Base-by-base conservation (phyloP, 1,140 invertebrate genomes). In the Planococcus citri region DNA sequence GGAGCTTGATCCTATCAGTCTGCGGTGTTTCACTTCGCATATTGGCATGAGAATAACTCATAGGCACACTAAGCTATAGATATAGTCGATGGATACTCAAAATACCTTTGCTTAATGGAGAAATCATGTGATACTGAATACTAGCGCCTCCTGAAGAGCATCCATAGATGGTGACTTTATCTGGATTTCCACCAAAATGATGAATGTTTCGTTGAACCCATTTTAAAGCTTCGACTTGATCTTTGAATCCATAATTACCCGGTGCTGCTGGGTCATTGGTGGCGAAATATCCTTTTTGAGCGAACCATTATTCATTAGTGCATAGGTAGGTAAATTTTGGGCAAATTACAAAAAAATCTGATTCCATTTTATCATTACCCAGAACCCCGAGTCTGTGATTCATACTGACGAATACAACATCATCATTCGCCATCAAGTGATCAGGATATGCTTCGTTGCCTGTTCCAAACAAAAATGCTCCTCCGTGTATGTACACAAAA, bases 161-260 rank as follows among this genome's bases (percentile, higher is more conserved):
- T 0, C 85, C 85, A 12, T 80, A 76, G 0, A 85, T 71, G 1
- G 83, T 81, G 10, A 85, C 76, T 24, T 79, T 81, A 51, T 82
- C 76, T 17, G 84, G 81, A 74, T 85, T 80, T 0, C 85, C 84
- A 1, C 83, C 83, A 72, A 86, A 86, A 70, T 77, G 75, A 37
- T 78, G 77, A 64, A 85, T 84, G 73, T 86, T 85, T 20, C 80
- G 78, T 76, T 77, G 78, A 1, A 88, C 77, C 87, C 87, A 88
- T 72, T 83, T 78, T 1, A 88, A 72, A 4, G 86, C 86, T 68
- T 82, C 75, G 0, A 81, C 77, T 75, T 88, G 86, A 77, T 89
- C 87, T 76, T 85, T 85, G 1, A 89, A 73, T 0, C 86, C 86
- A 38, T 79, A 80, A 76, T 88, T 88, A 0, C 86, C 86, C 1